phyloP scores from a whole-genome alignment of 1,140 invertebrate species.

The Meloidogyne exigua region DNA sequence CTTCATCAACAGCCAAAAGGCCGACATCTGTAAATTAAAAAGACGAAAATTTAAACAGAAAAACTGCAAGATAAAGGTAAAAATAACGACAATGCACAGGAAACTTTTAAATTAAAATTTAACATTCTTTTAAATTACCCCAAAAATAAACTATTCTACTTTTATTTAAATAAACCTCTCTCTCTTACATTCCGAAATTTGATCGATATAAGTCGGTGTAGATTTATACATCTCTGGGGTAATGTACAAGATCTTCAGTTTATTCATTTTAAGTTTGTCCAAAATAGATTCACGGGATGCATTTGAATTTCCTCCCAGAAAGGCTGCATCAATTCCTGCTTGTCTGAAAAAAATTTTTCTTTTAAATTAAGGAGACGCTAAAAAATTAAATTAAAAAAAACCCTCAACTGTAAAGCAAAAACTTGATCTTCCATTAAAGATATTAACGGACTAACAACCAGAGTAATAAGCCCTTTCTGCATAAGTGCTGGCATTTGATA shows the following conservation, averaged over 20 bases:
- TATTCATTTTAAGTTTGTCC: background rate
- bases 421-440: slow-evolving; percentile 33
- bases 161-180: too few relatives aligned
- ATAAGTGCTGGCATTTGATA: slow-evolving; percentile 30
- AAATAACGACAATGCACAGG: background rate
- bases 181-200: slow-evolving; percentile 28
- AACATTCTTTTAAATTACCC: too few relatives aligned
- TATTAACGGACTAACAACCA: slow-evolving; percentile 29
- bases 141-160: too few relatives aligned
- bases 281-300: slow-evolving; percentile 7
- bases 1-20: slow-evolving; percentile 74
- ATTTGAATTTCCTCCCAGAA: slow-evolving; percentile 12
- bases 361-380: too few relatives aligned
- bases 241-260: slow-evolving; percentile 26
- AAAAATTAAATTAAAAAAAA: background rate
- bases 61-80: too few relatives aligned
- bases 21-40: slow-evolving; percentile 37
- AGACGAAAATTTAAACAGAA: too few relatives aligned
- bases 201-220: slow-evolving; percentile 11
- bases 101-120: too few relatives aligned
- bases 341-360: slow-evolving; percentile 12
- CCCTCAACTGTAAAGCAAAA: slow-evolving; percentile 6
- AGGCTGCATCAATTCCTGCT: slow-evolving; percentile 16
- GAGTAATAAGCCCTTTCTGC: slow-evolving; percentile 8
- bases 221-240: slow-evolving; percentile 33